Evolutionary conservation across 1,140 invertebrate species (phyloP).

Genomic region (Aphidius gifuensis): DNA sequence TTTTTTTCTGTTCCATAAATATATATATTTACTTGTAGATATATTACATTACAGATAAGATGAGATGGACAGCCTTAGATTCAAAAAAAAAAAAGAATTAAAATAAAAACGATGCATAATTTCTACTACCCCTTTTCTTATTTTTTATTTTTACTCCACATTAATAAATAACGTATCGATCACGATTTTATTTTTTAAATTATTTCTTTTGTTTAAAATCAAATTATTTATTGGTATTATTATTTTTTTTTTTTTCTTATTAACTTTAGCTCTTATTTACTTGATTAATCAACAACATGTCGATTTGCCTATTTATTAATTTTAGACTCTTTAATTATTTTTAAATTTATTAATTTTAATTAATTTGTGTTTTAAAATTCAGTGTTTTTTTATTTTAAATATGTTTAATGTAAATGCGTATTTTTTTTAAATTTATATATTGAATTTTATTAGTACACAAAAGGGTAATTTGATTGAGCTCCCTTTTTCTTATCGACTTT

Average conservation of each 20-base stretch:
- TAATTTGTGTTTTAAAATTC: constrained; percentile 19
- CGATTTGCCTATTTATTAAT: constrained; percentile 17
- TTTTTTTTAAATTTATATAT: constrained; percentile 8
- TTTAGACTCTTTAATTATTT: constrained; percentile 5
- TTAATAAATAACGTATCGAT: constrained; percentile 3
- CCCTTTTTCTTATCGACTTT: constrained; percentile 22
- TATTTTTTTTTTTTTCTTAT: constrained; percentile 9
- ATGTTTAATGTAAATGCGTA: constrained; percentile 28
- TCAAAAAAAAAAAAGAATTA: constrained; percentile 15
- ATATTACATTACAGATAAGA: constrained; percentile 24
- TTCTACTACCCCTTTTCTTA: constrained; percentile 11
- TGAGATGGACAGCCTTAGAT: constrained; percentile 26
- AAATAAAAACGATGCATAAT: constrained; percentile 1
- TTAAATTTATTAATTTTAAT: constrained; percentile 28
- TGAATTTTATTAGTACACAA: constrained; percentile 23
- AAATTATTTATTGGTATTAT: constrained; percentile 21
- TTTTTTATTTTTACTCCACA: constrained; percentile 2
- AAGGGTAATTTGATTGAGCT: constrained; percentile 49
- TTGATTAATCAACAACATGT: constrained; percentile 40
- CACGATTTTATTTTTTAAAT: constrained; percentile 9
- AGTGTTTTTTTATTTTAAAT: constrained; percentile 11
- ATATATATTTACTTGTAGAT: constrained; percentile 3
- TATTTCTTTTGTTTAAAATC: constrained; percentile 20
- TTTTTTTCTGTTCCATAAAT: not conserved
- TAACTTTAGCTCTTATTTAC: constrained; percentile 31